A percentile compares a stretch with the other conserved stretches of the same genome.
Evolutionary conservation across 2,888 invertebrate species (phyloP).

Genomic region (Ormyrus nitidulus): DNA sequence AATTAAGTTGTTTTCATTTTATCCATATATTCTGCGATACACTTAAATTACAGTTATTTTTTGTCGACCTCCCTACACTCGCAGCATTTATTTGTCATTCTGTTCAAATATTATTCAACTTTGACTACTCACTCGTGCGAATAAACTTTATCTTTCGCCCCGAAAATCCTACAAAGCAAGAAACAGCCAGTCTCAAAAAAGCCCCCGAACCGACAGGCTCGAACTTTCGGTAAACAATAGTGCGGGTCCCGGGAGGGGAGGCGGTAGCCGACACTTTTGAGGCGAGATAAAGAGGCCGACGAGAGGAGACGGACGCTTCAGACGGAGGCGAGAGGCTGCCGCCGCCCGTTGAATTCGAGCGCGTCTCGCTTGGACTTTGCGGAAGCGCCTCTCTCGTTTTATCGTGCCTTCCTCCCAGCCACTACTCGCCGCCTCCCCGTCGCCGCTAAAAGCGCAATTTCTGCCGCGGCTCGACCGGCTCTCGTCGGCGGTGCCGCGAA

Average conservation of each 20-base stretch:
- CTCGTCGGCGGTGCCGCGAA: background rate
- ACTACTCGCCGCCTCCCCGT: background rate
- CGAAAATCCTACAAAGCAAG: background rate
- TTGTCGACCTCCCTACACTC: too few relatives aligned
- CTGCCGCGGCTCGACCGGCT: slow-evolving; percentile 1
- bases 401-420: slow-evolving; percentile 24
- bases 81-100: too few relatives aligned
- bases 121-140: too few relatives aligned
- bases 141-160: too few relatives aligned
- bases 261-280: slow-evolving; percentile 8
- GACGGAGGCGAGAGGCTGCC: background rate
- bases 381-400: slow-evolving; percentile 31
- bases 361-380: slow-evolving; percentile 33
- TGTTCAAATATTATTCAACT: too few relatives aligned
- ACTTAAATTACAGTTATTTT: too few relatives aligned
- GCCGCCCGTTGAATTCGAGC: slow-evolving; percentile 18
- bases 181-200: background rate
- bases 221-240: slow-evolving; percentile 34
- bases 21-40: too few relatives aligned
- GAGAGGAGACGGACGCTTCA: slow-evolving; percentile 3
- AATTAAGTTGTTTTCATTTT: too few relatives aligned
- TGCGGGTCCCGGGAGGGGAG: background rate
- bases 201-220: slow-evolving; percentile 2
- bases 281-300: background rate
- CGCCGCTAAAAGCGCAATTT: slow-evolving; percentile 47